phyloP scores from a whole-genome alignment of 2,113 vertebrate species.

The Nothoprocta perdicaria region DNA sequence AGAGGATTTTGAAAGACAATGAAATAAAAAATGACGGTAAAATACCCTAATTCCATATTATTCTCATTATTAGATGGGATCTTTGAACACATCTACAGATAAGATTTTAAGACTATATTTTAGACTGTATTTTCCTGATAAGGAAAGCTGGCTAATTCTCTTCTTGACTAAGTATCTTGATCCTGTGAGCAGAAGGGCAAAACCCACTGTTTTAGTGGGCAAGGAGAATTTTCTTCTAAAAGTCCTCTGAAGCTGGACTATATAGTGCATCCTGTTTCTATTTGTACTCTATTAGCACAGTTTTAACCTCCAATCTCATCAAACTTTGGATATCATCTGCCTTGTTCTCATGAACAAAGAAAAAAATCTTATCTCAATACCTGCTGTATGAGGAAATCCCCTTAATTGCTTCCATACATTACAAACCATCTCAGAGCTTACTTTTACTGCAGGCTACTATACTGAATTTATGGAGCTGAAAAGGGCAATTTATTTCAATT shows the following conservation, averaged over 20 bases:
- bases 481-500: conserved; percentile 69
- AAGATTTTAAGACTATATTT: background rate
- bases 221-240: background rate
- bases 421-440: conserved; percentile 41
- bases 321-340: background rate
- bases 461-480: conserved; percentile 56
- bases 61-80: background rate
- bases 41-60: background rate
- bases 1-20: background rate
- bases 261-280: background rate
- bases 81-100: background rate
- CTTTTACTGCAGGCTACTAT: conserved; percentile 60
- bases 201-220: background rate
- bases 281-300: background rate
- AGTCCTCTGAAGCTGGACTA: background rate
- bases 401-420: conserved; percentile 58
- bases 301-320: background rate
- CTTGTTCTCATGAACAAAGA: background rate
- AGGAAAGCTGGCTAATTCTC: background rate
- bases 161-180: background rate
- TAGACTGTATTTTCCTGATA: background rate
- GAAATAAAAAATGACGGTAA: background rate
- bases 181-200: background rate
- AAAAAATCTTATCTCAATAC: conserved; percentile 5
- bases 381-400: background rate